phyloP scores from a whole-genome alignment of 2,113 vertebrate genomes.

The Macrotis lagotis region DNA sequence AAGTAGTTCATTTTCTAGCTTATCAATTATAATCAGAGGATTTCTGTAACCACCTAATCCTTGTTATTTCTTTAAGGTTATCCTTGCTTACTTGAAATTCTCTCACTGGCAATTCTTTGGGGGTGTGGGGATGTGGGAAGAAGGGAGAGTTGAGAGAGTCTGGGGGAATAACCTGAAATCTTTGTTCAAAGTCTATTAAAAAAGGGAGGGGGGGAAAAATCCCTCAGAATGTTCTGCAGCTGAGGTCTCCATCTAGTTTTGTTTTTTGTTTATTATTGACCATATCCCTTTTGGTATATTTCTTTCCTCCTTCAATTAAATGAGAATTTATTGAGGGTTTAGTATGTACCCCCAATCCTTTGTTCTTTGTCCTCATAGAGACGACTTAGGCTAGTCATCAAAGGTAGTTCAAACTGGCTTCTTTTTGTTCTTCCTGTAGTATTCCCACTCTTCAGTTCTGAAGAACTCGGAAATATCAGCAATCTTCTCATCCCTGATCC shows the following conservation, averaged over 20 bases:
- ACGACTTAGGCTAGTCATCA: not conserved
- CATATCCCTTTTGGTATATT: not conserved
- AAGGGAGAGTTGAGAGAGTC: not conserved
- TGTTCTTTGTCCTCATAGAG: not conserved
- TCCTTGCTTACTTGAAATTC: constrained; percentile 10
- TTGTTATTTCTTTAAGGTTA: not conserved
- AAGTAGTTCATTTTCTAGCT: constrained; percentile 63
- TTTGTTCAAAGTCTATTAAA: not conserved
- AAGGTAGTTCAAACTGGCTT: not conserved
- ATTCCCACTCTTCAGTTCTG: not conserved
- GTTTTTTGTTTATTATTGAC: not conserved
- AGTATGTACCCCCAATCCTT: not conserved
- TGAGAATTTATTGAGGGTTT: not conserved
- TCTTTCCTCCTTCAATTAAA: not conserved
- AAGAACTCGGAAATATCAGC: constrained; percentile 39
- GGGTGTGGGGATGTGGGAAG: not conserved
- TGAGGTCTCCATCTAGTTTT: not conserved
- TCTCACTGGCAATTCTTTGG: not conserved
- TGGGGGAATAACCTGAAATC: not conserved
- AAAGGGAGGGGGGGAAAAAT: too few species aligned
- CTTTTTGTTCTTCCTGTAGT: not conserved
- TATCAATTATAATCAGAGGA: constrained; percentile 53
- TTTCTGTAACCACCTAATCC: constrained; percentile 32
- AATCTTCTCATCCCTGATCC: not conserved
- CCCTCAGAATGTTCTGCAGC: not conserved